These are phyloP conservation scores for Semnornis frantzii DNA, from an alignment of 2,113 vertebrate species.

Conservation along the genomic window DNA sequence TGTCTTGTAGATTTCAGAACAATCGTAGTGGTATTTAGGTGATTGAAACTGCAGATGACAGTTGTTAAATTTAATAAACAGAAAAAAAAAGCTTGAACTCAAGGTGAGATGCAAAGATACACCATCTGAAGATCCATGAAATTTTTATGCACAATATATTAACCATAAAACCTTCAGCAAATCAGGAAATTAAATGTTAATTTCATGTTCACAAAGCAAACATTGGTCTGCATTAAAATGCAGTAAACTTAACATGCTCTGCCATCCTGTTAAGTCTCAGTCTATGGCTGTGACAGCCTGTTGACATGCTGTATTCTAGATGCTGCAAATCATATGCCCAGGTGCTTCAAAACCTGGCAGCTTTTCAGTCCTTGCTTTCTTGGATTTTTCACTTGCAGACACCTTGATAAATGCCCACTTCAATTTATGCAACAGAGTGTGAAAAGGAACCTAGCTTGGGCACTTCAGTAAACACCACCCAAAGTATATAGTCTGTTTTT, in stretches of 20 bases:
- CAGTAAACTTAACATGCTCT: background rate
- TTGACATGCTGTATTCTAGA: background rate
- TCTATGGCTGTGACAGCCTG: background rate
- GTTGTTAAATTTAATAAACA: background rate
- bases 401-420: constrained; percentile 2
- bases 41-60: background rate
- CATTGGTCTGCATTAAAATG: background rate
- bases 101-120: background rate
- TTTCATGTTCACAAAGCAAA: background rate
- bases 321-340: background rate
- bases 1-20: background rate
- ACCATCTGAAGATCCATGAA: background rate
- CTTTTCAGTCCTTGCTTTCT: background rate
- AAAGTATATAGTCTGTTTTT: background rate
- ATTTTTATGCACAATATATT: background rate
- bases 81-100: background rate
- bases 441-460: background rate
- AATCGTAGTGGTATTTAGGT: background rate
- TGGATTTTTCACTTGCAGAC: background rate
- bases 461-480: background rate
- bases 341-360: constrained; percentile 30
- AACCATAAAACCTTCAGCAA: background rate
- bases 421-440: background rate
- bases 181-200: background rate
- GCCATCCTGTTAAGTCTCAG: background rate